Base-by-base conservation (phyloP, 2,888 invertebrate genomes). In the Lasioglossum zephyrum region DNA sequence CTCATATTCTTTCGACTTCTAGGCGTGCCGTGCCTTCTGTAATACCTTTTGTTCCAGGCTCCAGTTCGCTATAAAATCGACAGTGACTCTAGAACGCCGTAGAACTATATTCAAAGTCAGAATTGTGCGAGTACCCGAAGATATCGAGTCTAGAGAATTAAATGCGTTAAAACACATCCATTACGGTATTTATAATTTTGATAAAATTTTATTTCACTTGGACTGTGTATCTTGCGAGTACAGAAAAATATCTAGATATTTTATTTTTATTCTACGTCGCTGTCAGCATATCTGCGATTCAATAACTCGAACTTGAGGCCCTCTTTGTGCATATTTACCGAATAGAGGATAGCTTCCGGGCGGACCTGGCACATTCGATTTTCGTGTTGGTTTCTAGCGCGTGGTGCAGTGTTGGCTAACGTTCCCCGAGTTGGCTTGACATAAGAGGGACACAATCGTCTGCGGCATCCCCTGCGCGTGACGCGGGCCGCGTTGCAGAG, bases 1-100 rank as follows among this genome's bases (percentile, higher is more conserved):
- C 81, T 85, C 79, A 88, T 88, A 88, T 87, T 90, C 87, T 88
- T 81, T 86, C 76, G 77, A 83, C 79, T 84, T 76, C 76, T 88
- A 77, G 88, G 86, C 84, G 87, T 83, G 87, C 73, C 85, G 66
- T 73, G 49, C 77, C 22, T 49, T 75, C 73, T 47, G 53, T 41
- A 77, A 74, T 84, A 79, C 57, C 69, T 77, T 77, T 77, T 70
- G 44, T 82, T 76, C 69, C 11, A 39, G 16, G 60, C 39, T 57
- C 31, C 26, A 18, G 44, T 22, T 49, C 22, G 18, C 16, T 22
- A 22, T 70, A n/a, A 57, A 39, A 60, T 44, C 16, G 39, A 4
- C 79, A 49, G 18, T 26, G 60, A 66, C n/a, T 41, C 41, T 36
- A 39, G 9, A n/a, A 39, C 9, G 22, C 2, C 39, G 69, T 4